phyloP scores from a whole-genome alignment of 2,888 invertebrate genomes.

The Bombylius discolor region DNA sequence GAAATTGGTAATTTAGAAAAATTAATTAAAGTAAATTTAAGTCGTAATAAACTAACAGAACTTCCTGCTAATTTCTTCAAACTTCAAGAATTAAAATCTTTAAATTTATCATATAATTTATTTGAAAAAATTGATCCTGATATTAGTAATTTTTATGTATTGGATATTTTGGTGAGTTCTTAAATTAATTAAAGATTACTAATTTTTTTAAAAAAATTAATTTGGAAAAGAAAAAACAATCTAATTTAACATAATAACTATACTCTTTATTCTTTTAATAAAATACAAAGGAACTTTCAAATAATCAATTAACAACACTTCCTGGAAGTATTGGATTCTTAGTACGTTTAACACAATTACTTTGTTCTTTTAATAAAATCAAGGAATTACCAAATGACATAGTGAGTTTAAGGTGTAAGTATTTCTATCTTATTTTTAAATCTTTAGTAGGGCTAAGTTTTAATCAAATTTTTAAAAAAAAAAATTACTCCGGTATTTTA shows the following conservation, averaged over 20 bases:
- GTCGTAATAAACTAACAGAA: slow-evolving; percentile 50
- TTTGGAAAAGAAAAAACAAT: no score
- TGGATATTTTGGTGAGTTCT: slow-evolving; percentile 52
- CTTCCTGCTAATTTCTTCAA: slow-evolving; percentile 55
- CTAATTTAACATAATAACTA: no score
- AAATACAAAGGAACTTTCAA: slow-evolving; percentile 54
- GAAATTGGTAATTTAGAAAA: slow-evolving; percentile 58
- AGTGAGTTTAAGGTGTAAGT: slow-evolving; percentile 66
- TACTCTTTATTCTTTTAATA: no score
- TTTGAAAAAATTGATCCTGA: slow-evolving; percentile 53
- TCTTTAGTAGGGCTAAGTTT: background rate
- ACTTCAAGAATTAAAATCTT: slow-evolving; percentile 52
- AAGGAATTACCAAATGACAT: slow-evolving; percentile 66
- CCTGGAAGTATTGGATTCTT: slow-evolving; percentile 75
- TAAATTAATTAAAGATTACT: no score
- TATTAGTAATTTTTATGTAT: slow-evolving; percentile 65
- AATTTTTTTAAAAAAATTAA: no score
- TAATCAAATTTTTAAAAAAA: no score
- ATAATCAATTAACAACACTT: slow-evolving; percentile 57
- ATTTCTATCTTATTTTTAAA: slow-evolving; percentile 1
- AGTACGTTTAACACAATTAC: slow-evolving; percentile 59
- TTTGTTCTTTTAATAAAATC: slow-evolving; percentile 62
- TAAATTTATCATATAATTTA: slow-evolving; percentile 64
- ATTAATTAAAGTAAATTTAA: slow-evolving; percentile 52
- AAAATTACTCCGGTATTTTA: no score